Evolutionary conservation across 2,797 vertebrate species (phyloP).

Genomic region (Alca torda): DNA sequence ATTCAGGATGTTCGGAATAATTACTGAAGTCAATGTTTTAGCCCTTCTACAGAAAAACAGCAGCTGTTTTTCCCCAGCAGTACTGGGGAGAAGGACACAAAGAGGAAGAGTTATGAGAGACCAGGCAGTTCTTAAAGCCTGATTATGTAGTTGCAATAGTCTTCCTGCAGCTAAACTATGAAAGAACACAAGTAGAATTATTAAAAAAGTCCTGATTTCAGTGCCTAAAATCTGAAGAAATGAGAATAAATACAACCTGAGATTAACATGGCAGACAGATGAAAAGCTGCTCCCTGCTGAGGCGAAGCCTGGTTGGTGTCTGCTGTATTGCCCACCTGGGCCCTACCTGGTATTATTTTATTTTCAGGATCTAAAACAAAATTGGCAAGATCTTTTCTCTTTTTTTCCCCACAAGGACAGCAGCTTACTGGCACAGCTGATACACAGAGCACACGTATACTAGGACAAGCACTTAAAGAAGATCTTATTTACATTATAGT

Average conservation of each 20-base stretch:
- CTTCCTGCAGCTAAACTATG: neutral
- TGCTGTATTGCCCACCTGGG: neutral
- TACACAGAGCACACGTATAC: neutral
- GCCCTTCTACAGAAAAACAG: neutral
- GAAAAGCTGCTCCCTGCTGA: neutral
- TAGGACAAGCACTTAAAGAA: neutral
- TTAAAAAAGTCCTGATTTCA: neutral
- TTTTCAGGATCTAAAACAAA: neutral
- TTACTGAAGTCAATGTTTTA: neutral
- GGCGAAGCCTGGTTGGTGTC: neutral
- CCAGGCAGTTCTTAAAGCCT: neutral
- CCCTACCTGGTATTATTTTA: neutral
- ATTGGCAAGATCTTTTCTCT: neutral
- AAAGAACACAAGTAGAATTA: neutral
- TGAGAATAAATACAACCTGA: neutral
- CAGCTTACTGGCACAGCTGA: neutral
- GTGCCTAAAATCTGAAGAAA: neutral
- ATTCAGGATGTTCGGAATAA: neutral
- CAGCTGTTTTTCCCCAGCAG: neutral
- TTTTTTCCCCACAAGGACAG: neutral
- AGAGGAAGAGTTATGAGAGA: neutral
- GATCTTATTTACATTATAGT: neutral
- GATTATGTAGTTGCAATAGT: neutral
- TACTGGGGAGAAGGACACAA: neutral
- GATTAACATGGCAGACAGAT: neutral